These are phyloP conservation scores for Eulemur rubriventer DNA, from an alignment of 2,797 vertebrate genomes.

Conservation along the genomic window DNA sequence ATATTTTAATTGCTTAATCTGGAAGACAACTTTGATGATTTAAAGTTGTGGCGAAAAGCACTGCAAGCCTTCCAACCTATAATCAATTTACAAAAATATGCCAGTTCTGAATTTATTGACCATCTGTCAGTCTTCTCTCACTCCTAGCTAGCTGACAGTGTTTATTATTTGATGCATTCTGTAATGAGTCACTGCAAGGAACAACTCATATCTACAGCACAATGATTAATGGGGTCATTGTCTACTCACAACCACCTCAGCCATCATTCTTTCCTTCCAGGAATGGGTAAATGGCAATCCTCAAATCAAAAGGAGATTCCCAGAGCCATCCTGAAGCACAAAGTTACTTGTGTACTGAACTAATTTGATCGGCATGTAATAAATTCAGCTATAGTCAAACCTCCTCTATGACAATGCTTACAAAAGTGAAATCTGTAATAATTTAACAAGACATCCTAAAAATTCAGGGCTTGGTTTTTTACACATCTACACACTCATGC, in stretches of 20 bases:
- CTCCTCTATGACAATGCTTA: background rate
- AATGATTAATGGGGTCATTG: constrained; percentile 84
- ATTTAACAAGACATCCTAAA: constrained; percentile 23
- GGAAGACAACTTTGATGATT: constrained; percentile 78
- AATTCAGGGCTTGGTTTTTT: background rate
- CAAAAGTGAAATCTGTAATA: constrained; percentile 23
- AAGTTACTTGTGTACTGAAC: background rate
- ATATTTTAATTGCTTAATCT: constrained; percentile 70
- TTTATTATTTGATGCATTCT: constrained; percentile 84
- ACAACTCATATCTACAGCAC: constrained; percentile 78
- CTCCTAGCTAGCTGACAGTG: constrained; percentile 82
- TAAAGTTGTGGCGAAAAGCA: constrained; percentile 70
- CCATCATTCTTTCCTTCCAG: constrained; percentile 71
- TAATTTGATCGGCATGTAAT: constrained; percentile 44
- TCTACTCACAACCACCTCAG: constrained; percentile 72
- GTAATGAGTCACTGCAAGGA: constrained; percentile 83
- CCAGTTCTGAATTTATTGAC: constrained; percentile 84
- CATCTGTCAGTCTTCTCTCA: constrained; percentile 86
- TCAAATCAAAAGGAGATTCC: constrained; percentile 61
- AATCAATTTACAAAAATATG: constrained; percentile 82
- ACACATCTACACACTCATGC: background rate
- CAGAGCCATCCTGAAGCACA: background rate
- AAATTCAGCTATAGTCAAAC: constrained; percentile 34
- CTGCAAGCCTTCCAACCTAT: constrained; percentile 75
- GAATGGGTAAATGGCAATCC: constrained; percentile 53